Evolutionary conservation across 2,797 vertebrate species (phyloP).

Genomic region (Melanogrammus aeglefinus): DNA sequence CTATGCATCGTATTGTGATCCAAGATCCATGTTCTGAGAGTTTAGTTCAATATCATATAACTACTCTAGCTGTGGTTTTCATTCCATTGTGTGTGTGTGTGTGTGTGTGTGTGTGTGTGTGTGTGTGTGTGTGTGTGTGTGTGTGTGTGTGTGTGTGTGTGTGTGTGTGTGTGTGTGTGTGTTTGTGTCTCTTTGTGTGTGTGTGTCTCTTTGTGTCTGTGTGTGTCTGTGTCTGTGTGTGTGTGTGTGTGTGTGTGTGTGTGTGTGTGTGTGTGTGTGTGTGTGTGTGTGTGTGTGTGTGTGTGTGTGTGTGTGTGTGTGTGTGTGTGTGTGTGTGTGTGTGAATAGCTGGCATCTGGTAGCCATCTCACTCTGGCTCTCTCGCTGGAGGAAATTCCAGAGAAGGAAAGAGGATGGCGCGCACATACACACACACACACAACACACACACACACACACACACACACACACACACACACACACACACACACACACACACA

Average conservation of each 20-base stretch:
- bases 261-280: too few relatives aligned
- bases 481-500: neutral
- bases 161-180: too few relatives aligned
- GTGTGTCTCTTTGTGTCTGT: conserved; percentile 30
- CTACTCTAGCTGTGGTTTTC: neutral
- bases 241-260: too few relatives aligned
- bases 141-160: conserved; percentile 41
- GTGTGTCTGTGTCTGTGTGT: conserved; percentile 21
- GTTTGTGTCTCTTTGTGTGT: too few relatives aligned
- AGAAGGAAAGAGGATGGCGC: conserved; percentile 27
- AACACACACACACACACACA: neutral
- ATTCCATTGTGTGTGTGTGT: neutral
- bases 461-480: neutral
- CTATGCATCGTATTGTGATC: neutral
- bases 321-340: conserved; percentile 41
- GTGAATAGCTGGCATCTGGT: conserved; percentile 70
- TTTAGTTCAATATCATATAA: neutral
- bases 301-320: too few relatives aligned
- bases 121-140: too few relatives aligned
- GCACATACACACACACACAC: neutral
- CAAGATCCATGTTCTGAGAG: neutral
- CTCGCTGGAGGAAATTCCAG: conserved; percentile 73
- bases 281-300: too few relatives aligned
- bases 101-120: too few relatives aligned
- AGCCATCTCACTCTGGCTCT: conserved; percentile 72